Conservation (phyloP, 2,797 vertebrate genomes). For the Leucoraja ocellata region DNA sequence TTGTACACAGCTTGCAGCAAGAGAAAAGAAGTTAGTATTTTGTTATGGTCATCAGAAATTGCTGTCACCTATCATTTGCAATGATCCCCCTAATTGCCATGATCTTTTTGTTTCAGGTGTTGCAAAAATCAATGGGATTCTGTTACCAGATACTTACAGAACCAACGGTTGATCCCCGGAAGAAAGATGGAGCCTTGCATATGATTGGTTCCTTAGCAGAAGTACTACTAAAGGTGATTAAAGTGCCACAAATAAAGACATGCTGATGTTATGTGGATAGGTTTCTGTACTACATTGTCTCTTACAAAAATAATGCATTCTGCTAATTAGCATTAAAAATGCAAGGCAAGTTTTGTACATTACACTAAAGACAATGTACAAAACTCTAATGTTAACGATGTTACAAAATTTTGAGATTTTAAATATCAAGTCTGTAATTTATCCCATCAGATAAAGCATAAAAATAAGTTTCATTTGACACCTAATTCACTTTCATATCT, state of each 20-base stretch:
- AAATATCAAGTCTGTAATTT: too few species aligned
- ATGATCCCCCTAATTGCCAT: background rate
- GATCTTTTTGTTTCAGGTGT: slow-evolving; percentile 61
- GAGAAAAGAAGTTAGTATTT: slow-evolving; percentile 83
- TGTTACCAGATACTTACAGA: slow-evolving; percentile 97
- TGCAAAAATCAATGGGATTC: slow-evolving; percentile 97
- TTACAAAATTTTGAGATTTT: too few species aligned
- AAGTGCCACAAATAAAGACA: background rate
- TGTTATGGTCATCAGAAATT: background rate
- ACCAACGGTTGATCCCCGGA: slow-evolving; percentile 80
- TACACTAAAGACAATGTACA: too few species aligned
- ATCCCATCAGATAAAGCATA: too few species aligned
- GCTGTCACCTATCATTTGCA: background rate
- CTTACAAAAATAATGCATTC: background rate
- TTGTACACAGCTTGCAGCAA: slow-evolving; percentile 97
- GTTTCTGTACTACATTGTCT: background rate
- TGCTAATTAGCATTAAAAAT: background rate
- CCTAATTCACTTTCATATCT: too few species aligned
- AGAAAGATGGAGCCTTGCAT: slow-evolving; percentile 95
- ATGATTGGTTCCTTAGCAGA: slow-evolving; percentile 98
- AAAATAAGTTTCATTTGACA: too few species aligned
- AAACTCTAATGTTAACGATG: too few species aligned
- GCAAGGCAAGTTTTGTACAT: background rate
- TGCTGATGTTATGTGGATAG: background rate
- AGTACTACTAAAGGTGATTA: slow-evolving; percentile 86